Base-by-base conservation (phyloP, 2,113 vertebrate species). In the Geococcyx californianus region DNA sequence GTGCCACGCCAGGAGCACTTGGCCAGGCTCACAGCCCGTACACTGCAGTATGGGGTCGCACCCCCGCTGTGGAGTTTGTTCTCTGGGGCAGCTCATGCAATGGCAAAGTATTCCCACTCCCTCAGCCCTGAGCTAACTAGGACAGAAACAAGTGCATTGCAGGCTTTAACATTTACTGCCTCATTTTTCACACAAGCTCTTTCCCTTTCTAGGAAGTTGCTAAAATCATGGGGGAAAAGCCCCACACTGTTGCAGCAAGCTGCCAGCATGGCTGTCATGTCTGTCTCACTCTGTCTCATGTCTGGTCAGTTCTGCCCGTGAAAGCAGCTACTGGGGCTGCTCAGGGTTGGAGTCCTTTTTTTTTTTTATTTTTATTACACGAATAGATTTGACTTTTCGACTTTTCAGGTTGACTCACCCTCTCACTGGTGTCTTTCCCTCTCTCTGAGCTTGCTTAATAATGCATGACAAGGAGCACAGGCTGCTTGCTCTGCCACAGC, bases 381-480 rank as follows among this genome's bases (percentile, higher is more conserved):
- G 52, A n/a, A 18, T 47, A 49, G 69, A 73, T 80, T 34, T 69
- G 83, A 55, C 80, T 95, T 90, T 78, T 69, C 51, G 63, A 54
- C 51, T 89, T 94, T 93, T 89, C 89, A 55, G 49, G 81, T 84
- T 92, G 59, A 23, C 36, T 84, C 74, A 16, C 82, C 56, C 77
- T 70, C 79, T 87, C 7, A 0, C 4, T 12, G 9, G 19, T 82
- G 79, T 40, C 83, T 74, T 52, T 87, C 29, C 33, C 44, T 45
- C 58, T 69, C 68, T 34, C 77, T 29, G 74, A 85, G 93, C 88
- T 94, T 72, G 2, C 54, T 97, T 47, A 97, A 97, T 97, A 97
- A 97, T 97, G 93, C 93, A 97, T 96, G 94, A 67, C 87, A 12
- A 85, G 94, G 84, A 96, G 84, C 68, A 25, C 55, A 74, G 86